Conservation (phyloP, 2,113 vertebrate genomes). For the Trematocara variabile region DNA sequence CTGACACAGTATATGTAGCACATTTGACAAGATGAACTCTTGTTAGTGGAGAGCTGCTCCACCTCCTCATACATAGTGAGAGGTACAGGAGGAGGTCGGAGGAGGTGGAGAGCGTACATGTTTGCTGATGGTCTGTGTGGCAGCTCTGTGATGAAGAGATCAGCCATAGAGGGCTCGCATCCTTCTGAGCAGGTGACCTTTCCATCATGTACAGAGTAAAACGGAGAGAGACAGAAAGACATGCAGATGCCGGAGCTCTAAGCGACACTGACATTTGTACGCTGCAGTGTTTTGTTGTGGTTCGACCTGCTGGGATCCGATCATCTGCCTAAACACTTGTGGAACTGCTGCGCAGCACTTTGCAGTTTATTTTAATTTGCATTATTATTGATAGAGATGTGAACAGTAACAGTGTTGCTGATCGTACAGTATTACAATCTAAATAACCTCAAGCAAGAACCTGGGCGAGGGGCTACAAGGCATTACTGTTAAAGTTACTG, state of each 20-base stretch:
- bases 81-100: not conserved
- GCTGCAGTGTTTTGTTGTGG: not conserved
- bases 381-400: not conserved
- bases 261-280: slow-evolving; percentile 25
- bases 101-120: not conserved
- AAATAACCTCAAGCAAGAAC: fast-evolving
- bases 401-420: not conserved
- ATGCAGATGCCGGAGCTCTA: not conserved
- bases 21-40: not conserved
- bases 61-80: not conserved
- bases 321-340: not conserved
- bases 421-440: not conserved
- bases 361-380: not conserved
- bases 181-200: slow-evolving; percentile 47
- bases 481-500: not conserved
- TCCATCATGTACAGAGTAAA: not conserved
- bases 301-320: slow-evolving; percentile 8
- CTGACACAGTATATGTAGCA: not conserved
- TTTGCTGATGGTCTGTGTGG: slow-evolving; percentile 9
- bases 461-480: not conserved
- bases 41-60: not conserved
- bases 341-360: not conserved
- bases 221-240: not conserved
- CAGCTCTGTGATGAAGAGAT: slow-evolving; percentile 28
- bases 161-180: not conserved